Base-by-base conservation (phyloP, 2,888 invertebrate species). In the Anoplius nigerrimus region DNA sequence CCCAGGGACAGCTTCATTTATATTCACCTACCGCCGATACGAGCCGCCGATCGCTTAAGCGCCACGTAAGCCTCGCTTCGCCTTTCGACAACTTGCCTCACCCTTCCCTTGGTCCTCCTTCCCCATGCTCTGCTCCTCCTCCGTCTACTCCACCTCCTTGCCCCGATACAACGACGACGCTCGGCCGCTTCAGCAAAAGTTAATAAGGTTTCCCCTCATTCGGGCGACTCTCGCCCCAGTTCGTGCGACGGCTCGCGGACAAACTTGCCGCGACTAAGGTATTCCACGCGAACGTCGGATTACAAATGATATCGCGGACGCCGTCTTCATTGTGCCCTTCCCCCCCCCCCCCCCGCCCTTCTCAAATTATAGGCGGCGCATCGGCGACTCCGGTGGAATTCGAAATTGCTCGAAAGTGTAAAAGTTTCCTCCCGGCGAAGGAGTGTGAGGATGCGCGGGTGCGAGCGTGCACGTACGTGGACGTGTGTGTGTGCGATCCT, bases 1-100 rank as follows among this genome's bases (percentile, higher is more conserved):
- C 61, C 69, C 72, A 76, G 74, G 71, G 73, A 74, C 74, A 66
- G 66, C 65, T 76, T 77, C 74, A 77, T 77, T 76, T 72, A 70
- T 72, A 78, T 78, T 78, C 78, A 66, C 58, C 62, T 55, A 68
- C 60, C 62, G 71, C 66, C 59, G 51, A 52, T 65, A 60, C 59
- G 53, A n/a, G 64, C 53, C 22, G 71, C 27, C n/a, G 71, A 70
- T 69, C 68, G 73, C 62, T 73, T 71, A 72, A 75, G 65, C 66
- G 62, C 60, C 72, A 69, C 71, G 68, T 71, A 78, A 78, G 67
- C 66, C 63, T 66, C 62, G 54, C 66, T 51, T 61, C 69, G 58
- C 62, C 53, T 34, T 55, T 18, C 64, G 54, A 63, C 67, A 58
- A 70, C 66, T 65, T 66, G 16, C 20, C n/a, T 45, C 18, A 46